Evolutionary conservation across 2,113 vertebrate species (phyloP).

Genomic region (Pan paniscus): DNA sequence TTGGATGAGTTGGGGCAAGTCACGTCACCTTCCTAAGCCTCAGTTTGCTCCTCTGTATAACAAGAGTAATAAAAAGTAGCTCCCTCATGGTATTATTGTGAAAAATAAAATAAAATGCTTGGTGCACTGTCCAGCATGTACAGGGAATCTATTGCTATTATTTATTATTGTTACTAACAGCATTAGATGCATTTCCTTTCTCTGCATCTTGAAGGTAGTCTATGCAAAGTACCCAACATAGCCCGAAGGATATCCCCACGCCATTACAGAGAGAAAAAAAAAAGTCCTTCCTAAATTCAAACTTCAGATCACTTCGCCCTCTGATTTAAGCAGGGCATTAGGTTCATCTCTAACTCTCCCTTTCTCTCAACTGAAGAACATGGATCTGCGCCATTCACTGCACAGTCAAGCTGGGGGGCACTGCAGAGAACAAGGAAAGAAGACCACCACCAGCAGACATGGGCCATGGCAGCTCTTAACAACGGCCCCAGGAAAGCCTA

Average conservation of each 20-base stretch:
- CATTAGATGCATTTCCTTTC: background rate
- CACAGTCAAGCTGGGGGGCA: background rate
- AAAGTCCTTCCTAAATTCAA: background rate
- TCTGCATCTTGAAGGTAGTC: background rate
- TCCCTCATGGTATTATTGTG: background rate
- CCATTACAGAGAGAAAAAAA: background rate
- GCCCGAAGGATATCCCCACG: background rate
- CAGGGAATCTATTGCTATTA: background rate
- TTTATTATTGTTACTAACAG: background rate
- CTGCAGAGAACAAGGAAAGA: background rate
- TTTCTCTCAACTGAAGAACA: background rate
- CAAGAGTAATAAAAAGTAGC: background rate
- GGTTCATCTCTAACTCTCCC: background rate
- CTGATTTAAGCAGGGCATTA: background rate
- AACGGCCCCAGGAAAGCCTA: background rate
- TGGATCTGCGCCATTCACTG: background rate
- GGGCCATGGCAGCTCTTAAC: background rate
- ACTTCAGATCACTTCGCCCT: background rate
- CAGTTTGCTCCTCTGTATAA: background rate
- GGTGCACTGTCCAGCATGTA: fast-evolving
- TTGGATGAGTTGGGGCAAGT: background rate
- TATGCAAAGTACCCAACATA: background rate
- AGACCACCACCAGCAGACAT: background rate
- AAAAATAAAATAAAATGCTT: background rate
- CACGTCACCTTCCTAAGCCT: background rate